These are phyloP conservation scores for Cryptotermes secundus DNA, from an alignment of 1,140 invertebrate genomes.

Conservation along the genomic window DNA sequence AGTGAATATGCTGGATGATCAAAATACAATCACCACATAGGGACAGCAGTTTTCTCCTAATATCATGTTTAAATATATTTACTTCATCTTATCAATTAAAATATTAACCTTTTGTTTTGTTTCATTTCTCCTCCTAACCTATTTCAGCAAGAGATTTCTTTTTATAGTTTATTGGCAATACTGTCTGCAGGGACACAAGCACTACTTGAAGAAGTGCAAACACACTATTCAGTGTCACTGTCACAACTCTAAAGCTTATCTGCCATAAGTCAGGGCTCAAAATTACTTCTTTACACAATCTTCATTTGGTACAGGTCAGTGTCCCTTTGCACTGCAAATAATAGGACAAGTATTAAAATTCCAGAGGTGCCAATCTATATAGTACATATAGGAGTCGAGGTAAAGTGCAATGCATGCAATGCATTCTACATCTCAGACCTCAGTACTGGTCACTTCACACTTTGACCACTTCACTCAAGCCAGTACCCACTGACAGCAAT, in stretches of 20 bases:
- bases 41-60: background rate
- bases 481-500: too few relatives aligned
- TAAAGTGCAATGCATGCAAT: too few relatives aligned
- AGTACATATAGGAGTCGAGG: too few relatives aligned
- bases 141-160: too few relatives aligned
- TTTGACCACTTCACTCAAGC: too few relatives aligned
- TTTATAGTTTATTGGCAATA: too few relatives aligned
- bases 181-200: background rate
- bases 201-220: background rate
- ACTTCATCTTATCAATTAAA: background rate
- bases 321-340: background rate
- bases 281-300: background rate
- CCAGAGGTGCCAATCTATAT: background rate
- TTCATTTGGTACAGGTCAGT: background rate
- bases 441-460: too few relatives aligned
- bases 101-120: background rate
- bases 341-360: background rate
- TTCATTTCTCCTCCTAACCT: background rate
- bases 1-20: background rate
- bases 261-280: background rate
- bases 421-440: too few relatives aligned
- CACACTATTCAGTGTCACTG: background rate
- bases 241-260: background rate
- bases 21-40: slow-evolving; percentile 8
- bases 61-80: background rate